A percentile compares a stretch with the other conserved stretches of the same genome.
phyloP scores from a whole-genome alignment of 2,888 invertebrate species.

The Gastracanthus pulcherrimus region DNA sequence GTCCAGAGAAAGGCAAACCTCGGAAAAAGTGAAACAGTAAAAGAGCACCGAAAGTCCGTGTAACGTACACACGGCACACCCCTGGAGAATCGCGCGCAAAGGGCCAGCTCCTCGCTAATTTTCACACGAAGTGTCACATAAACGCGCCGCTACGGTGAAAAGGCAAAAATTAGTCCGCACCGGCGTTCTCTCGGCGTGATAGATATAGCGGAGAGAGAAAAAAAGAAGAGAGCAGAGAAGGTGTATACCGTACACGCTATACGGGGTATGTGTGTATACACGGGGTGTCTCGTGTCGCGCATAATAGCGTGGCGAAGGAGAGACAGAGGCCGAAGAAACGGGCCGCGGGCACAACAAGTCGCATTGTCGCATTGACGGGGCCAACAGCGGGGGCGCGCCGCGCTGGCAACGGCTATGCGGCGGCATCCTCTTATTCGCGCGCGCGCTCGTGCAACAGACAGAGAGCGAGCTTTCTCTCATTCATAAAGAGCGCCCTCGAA shows the following conservation, averaged over 20 bases:
- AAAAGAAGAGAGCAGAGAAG: too few relatives aligned
- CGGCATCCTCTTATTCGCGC: not conserved
- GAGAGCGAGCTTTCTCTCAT: constrained; percentile 27
- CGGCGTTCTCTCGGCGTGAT: constrained; percentile 17
- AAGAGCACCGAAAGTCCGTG: too few relatives aligned
- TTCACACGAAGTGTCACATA: constrained; percentile 34
- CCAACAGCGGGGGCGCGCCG: constrained; percentile 50
- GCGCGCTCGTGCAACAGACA: not conserved
- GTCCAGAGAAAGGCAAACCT: not conserved
- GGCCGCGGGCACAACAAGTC: constrained; percentile 29
- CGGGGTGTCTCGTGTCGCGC: not conserved
- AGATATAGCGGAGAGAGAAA: constrained; percentile 1
- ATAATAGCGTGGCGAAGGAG: not conserved
- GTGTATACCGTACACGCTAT: too few relatives aligned
- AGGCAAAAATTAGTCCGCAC: constrained; percentile 28
- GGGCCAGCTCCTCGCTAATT: constrained; percentile 29
- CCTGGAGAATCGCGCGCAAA: not conserved
- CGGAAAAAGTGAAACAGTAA: too few relatives aligned
- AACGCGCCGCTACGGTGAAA: not conserved
- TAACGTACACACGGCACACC: not conserved
- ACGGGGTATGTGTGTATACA: too few relatives aligned
- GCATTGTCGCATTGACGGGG: constrained; percentile 37
- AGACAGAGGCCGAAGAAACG: not conserved
- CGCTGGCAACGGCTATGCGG: too few relatives aligned
- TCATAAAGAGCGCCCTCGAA: constrained; percentile 29